phyloP scores from a whole-genome alignment of 2,113 vertebrate species.

The Atractosteus spatula region DNA sequence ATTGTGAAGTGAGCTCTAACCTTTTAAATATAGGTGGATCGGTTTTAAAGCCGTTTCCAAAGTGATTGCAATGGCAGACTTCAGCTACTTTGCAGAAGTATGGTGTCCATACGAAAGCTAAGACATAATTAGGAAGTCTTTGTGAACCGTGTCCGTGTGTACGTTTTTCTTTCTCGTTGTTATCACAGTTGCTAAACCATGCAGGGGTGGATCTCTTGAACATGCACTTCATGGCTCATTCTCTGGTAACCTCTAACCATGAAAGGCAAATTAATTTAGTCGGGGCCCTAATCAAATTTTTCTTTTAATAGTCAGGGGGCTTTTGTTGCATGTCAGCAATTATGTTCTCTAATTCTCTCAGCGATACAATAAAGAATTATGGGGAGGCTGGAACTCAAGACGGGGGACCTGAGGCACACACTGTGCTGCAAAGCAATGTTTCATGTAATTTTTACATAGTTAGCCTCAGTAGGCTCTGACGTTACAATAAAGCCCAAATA shows the following conservation, averaged over 20 bases:
- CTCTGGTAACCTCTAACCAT: conserved; percentile 22
- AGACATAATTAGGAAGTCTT: too few species aligned
- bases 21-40: too few species aligned
- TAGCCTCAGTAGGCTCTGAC: conserved; percentile 21
- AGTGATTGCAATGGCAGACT: too few species aligned
- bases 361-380: conserved; percentile 20
- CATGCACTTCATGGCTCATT: conserved; percentile 24
- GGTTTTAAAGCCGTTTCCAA: too few species aligned
- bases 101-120: too few species aligned
- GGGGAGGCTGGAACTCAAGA: background rate
- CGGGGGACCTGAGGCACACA: conserved; percentile 7
- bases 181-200: conserved; percentile 12
- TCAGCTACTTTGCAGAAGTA: too few species aligned
- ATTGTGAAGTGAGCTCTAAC: too few species aligned
- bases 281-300: conserved; percentile 27
- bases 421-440: conserved; percentile 24
- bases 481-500: conserved; percentile 15
- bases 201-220: background rate
- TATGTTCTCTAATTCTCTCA: conserved; percentile 18
- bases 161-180: conserved; percentile 1
- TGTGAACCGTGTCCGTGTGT: too few species aligned
- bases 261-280: conserved; percentile 25
- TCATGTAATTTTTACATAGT: conserved; percentile 30
- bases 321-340: conserved; percentile 25
- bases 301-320: conserved; percentile 22